These are phyloP conservation scores for Adineta ricciae DNA, from an alignment of 2,888 invertebrate genomes.

Conservation along the genomic window DNA sequence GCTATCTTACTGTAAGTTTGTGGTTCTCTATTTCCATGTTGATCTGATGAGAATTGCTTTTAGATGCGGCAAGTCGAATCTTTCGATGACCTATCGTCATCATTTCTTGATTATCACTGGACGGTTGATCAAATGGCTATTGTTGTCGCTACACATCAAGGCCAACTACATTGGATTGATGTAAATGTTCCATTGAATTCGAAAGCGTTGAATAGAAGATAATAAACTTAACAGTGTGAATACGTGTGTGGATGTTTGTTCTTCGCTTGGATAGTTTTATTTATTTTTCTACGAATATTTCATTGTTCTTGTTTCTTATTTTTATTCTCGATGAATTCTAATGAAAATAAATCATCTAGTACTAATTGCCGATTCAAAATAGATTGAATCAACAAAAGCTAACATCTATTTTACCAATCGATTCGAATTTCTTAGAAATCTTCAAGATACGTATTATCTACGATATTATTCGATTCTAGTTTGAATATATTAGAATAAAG, in stretches of 20 bases:
- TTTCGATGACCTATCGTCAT: not conserved
- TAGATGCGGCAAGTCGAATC: constrained; percentile 22
- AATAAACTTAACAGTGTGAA: not conserved
- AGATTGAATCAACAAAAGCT: too few relatives aligned
- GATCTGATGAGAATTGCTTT: too few relatives aligned
- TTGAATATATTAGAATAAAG: too few relatives aligned
- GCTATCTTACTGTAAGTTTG: not conserved
- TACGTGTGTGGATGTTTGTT: not conserved
- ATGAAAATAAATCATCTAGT: not conserved
- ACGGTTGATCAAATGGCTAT: not conserved
- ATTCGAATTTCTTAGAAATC: too few relatives aligned
- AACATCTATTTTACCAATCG: too few relatives aligned
- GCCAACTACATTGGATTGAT: constrained; percentile 16
- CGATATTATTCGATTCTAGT: too few relatives aligned
- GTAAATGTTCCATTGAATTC: not conserved
- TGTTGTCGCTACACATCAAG: constrained; percentile 1
- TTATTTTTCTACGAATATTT: not conserved
- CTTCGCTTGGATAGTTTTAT: not conserved
- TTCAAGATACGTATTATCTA: too few relatives aligned
- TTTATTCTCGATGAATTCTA: not conserved
- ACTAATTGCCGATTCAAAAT: too few relatives aligned
- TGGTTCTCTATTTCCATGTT: too few relatives aligned
- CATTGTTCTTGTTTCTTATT: not conserved
- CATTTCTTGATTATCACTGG: constrained; percentile 19
- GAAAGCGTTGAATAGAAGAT: not conserved